Base-by-base conservation (phyloP, 2,113 vertebrate genomes). In the Scytalopus superciliaris region DNA sequence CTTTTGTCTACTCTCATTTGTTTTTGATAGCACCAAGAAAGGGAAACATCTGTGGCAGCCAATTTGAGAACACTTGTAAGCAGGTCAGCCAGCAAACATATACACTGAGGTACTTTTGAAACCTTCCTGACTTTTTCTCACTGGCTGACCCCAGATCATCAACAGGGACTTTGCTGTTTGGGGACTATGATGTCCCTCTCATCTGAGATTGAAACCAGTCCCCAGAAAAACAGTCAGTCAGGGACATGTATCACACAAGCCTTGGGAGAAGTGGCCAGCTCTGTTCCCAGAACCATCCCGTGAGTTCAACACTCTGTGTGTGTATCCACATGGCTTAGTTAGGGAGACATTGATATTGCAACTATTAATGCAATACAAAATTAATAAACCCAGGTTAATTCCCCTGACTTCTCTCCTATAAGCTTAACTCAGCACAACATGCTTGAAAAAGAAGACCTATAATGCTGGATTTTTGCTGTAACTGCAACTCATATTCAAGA, bases 301-400 rank as follows among this genome's bases (percentile, higher is more conserved):
- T 72, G 1, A 1, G 19, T 68, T 70, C 60, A 52, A 28, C 9
- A 14, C 9, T 24, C 2, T 7, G 0, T 24, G 39, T 24, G 16
- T 19, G 12, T 50, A 78, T 47, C 52, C 22, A 12, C 37, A 8
- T 6, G 39, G 40, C 4, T 30, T 49, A 67, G 19, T 0, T 66
- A 40, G n/a, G 28, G 39, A 85, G 11, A 31, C 33, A 12, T 33
- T 89, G 35, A 45, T 64, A 53, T 28, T 62, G 14, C 25, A 82
- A 19, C 19, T 57, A n/a, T 68, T 60, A 59, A 40, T 13, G 15
- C 24, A 39, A 60, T 15, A 53, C 17, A 59, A 91, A 95, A 64
- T 79, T 37, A 24, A 39, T 64, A 72, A 93, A 14, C 9, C 7
- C 4, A 28, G 28, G 40, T 75, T 72, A 60, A 69, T 82, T 85